Evolutionary conservation across 2,113 vertebrate species (phyloP).

Genomic region (Pachypanchax playfairii): DNA sequence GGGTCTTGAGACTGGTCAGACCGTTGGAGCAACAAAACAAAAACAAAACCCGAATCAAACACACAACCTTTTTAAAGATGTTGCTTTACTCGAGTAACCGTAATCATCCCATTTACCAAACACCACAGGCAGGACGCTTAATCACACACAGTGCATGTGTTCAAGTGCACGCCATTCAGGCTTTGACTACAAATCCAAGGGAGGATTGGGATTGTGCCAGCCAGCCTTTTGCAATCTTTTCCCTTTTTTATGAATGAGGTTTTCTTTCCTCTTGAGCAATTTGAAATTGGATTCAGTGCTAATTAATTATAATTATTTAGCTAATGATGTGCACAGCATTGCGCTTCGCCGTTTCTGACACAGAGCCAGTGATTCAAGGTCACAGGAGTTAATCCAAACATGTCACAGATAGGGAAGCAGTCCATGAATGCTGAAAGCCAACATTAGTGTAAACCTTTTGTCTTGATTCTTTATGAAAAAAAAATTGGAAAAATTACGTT

Average conservation of each 20-base stretch:
- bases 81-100: constrained; percentile 37
- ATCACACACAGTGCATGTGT: constrained; percentile 46
- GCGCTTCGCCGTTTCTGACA: constrained; percentile 55
- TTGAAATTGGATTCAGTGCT: constrained; percentile 72
- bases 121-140: constrained; percentile 51
- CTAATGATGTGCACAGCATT: constrained; percentile 69
- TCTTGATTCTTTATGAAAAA: background rate
- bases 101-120: constrained; percentile 62
- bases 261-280: constrained; percentile 55
- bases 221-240: constrained; percentile 52
- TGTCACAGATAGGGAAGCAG: constrained; percentile 42
- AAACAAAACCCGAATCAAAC: background rate
- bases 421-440: constrained; percentile 13
- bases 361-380: constrained; percentile 64
- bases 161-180: constrained; percentile 50
- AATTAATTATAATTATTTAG: constrained; percentile 80
- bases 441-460: constrained; percentile 2
- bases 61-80: constrained; percentile 23
- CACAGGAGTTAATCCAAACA: constrained; percentile 63
- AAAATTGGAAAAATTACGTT: background rate
- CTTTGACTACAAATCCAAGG: constrained; percentile 39
- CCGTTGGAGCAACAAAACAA: constrained; percentile 16
- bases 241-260: constrained; percentile 32
- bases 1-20: constrained; percentile 35
- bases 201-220: constrained; percentile 51